Percentiles rank a stretch among this genome's conserved stretches.
Conservation (phyloP, 2,888 invertebrate species). For the Nemoura dubitans region DNA sequence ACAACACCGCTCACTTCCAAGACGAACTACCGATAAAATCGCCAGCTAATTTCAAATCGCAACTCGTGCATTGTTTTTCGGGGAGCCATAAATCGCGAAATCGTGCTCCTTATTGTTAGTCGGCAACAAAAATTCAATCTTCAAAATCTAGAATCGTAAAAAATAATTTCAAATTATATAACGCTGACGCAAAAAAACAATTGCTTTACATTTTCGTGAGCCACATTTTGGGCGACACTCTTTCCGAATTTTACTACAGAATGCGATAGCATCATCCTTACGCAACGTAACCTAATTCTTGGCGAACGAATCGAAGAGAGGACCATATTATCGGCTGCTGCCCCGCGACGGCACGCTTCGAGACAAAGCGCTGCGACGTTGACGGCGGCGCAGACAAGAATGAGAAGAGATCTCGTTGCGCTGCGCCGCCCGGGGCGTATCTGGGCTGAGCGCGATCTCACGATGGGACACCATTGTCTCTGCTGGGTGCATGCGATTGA, state of each 20-base stretch:
- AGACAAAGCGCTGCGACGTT: not conserved
- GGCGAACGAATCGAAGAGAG: not conserved
- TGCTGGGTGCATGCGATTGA: not conserved
- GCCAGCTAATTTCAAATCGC: not conserved
- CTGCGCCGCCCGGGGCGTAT: not conserved
- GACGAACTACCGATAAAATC: not conserved
- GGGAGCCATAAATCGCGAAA: not conserved
- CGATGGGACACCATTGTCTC: conserved; percentile 7
- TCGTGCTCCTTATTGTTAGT: not conserved
- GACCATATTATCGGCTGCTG: not conserved
- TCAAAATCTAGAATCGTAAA: not conserved
- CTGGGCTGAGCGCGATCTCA: not conserved
- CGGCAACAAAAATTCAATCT: not conserved
- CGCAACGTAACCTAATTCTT: not conserved
- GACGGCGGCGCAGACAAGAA: not conserved
- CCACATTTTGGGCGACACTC: not conserved
- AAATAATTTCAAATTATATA: not conserved
- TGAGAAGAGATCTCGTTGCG: not conserved
- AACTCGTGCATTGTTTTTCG: not conserved
- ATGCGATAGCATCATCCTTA: not conserved
- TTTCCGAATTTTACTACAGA: not conserved
- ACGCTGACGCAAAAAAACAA: not conserved
- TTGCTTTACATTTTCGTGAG: not conserved
- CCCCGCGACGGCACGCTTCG: not conserved
- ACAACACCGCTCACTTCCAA: not conserved